Percentiles rank a stretch among this genome's conserved stretches.
These are phyloP conservation scores for Falco berigora DNA, from an alignment of 2,797 vertebrate genomes.

Conservation along the genomic window DNA sequence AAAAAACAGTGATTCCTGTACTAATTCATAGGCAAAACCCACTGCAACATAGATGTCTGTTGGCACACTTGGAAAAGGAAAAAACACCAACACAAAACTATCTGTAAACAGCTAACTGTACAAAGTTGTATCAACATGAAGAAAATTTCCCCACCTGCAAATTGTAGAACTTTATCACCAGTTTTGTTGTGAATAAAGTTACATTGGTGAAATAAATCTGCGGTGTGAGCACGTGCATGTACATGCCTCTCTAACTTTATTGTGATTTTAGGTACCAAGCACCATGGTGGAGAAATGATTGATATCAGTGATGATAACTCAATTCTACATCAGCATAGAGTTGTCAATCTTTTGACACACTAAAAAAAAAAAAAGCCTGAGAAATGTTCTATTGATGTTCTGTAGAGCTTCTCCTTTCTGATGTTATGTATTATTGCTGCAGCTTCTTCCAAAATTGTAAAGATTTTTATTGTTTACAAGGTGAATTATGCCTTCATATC, in stretches of 20 bases:
- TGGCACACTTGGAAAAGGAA: background rate
- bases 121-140: background rate
- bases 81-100: background rate
- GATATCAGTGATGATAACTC: conserved; percentile 56
- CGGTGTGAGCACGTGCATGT: background rate
- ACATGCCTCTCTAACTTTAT: conserved; percentile 6
- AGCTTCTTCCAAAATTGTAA: conserved; percentile 50
- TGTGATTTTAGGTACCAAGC: conserved; percentile 2
- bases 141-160: conserved; percentile 15
- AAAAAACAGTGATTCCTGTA: background rate
- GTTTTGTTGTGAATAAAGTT: conserved; percentile 40
- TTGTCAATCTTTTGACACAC: conserved; percentile 19
- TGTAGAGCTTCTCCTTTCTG: conserved; percentile 35
- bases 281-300: conserved; percentile 37
- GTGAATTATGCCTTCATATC: conserved; percentile 70
- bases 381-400: conserved; percentile 54
- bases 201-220: conserved; percentile 36
- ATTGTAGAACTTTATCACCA: background rate
- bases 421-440: conserved; percentile 65
- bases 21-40: background rate
- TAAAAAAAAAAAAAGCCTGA: conserved; percentile 15
- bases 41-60: background rate
- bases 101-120: background rate
- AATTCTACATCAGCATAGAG: conserved; percentile 55
- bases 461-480: conserved; percentile 70